Percentiles rank a stretch among this genome's conserved stretches.
These are phyloP conservation scores for Sminthurides aquaticus DNA, from an alignment of 2,888 invertebrate genomes.

Conservation along the genomic window DNA sequence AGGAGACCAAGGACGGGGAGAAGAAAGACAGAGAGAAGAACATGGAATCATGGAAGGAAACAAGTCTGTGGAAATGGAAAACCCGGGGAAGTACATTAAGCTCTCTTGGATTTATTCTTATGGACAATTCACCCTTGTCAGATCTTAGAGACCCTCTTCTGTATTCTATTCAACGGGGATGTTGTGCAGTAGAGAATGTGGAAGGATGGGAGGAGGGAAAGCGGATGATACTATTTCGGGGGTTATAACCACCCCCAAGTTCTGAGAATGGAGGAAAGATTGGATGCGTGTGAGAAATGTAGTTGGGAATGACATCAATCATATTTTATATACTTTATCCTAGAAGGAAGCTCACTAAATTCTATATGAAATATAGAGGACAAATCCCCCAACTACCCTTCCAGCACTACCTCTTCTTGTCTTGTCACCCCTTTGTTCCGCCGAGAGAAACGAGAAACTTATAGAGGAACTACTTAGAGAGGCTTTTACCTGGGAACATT, in stretches of 20 bases:
- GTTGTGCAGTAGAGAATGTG: too few relatives aligned
- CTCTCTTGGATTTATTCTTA: background rate
- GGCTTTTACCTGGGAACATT: background rate
- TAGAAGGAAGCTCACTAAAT: conserved; percentile 3
- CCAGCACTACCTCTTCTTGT: background rate
- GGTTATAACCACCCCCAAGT: too few relatives aligned
- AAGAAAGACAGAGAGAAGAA: too few relatives aligned
- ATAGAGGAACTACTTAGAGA: background rate
- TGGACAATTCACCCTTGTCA: background rate
- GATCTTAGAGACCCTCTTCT: too few relatives aligned
- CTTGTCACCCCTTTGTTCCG: background rate
- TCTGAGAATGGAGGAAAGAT: too few relatives aligned
- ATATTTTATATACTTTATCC: conserved; percentile 16
- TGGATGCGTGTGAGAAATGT: background rate
- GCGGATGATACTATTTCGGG: too few relatives aligned
- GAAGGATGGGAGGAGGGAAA: too few relatives aligned
- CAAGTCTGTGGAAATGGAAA: too few relatives aligned
- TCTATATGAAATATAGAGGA: conserved; percentile 8
- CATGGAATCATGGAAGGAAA: too few relatives aligned
- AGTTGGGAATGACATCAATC: conserved; percentile 12
- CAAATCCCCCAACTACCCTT: background rate
- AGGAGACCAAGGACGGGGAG: background rate
- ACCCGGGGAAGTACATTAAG: background rate
- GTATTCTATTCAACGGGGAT: background rate
- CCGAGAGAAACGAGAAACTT: background rate